Base-by-base conservation (phyloP, 2,888 invertebrate genomes). In the Cinara cedri region DNA sequence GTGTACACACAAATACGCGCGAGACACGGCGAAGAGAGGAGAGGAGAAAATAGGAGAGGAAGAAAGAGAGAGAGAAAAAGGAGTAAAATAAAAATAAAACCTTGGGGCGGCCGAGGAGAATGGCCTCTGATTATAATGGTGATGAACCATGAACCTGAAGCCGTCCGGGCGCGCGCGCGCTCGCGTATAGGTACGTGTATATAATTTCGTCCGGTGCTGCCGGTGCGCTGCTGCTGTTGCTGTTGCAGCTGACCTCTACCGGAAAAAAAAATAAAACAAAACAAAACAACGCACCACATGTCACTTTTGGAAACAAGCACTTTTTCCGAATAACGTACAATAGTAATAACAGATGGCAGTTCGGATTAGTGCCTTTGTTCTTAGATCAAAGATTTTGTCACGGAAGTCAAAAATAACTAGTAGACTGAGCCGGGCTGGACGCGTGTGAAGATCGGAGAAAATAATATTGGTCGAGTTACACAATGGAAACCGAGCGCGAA, bases 101-200 rank as follows among this genome's bases (percentile, higher is more conserved):
- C 78, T 78, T 70, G 78, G 70, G 78, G 70, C 70, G 70, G 70
- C 70, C 49, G 42, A 76, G 78, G 78, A 78, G 78, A 78, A 78
- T 78, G 78, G 78, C 78, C 78, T 78, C 78, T 70, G 78, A 70
- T 78, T 78, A 62, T 60, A 62, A 78, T 70, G 60, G 70, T 70
- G 76, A 74, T 78, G 78, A 78, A 78, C 78, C 78, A 57, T 76
- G 76, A 76, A 76, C 76, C 76, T 68, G 66, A 42, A 74, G 75
- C 65, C 16, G 63, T 55, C 46, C 46, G 44, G n/a, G n/a, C n/a
- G 63, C 66, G 57, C 46, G 44, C 55, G n/a, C n/a, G 63, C 66
- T 46, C 46, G 44, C 55, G 44, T 57, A 62, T 42, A 24, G 9
- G 11, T 21, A 55, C 19, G 19, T 55, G 14, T 42, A 19, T 62